Evolutionary conservation across 2,888 invertebrate species (phyloP).

Genomic region (Epirrhoe alternata): DNA sequence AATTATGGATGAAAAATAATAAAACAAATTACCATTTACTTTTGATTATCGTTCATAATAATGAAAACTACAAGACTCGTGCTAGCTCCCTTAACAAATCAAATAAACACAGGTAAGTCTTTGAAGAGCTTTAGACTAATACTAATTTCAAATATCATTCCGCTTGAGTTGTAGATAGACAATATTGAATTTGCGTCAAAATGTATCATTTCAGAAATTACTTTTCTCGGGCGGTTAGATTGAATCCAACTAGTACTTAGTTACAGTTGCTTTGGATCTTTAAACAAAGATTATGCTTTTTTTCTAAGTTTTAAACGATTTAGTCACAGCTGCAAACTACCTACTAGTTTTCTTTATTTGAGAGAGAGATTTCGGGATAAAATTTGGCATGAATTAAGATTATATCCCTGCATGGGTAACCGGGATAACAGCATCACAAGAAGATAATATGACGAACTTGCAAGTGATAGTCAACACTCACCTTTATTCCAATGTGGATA

Average conservation of each 20-base stretch:
- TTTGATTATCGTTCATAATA: background rate
- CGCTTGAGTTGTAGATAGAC: constrained; percentile 5
- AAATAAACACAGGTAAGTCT: constrained; percentile 19
- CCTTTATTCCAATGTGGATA: constrained; percentile 88
- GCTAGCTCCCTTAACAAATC: constrained; percentile 4
- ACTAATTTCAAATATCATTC: constrained; percentile 13
- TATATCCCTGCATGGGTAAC: too few species aligned
- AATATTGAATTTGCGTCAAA: constrained; percentile 4
- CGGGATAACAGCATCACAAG: too few species aligned
- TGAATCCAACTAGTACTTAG: background rate
- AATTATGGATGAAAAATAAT: too few species aligned
- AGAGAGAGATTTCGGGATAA: too few species aligned
- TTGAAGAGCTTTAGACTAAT: constrained; percentile 7
- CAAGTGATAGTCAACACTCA: constrained; percentile 55
- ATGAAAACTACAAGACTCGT: constrained; percentile 3
- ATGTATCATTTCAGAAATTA: background rate
- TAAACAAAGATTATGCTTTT: background rate
- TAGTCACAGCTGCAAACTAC: too few species aligned
- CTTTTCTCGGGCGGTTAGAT: background rate
- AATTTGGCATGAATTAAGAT: too few species aligned
- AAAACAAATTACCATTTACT: too few species aligned
- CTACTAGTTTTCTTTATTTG: too few species aligned
- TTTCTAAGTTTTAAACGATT: background rate
- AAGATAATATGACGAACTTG: too few species aligned
- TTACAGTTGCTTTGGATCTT: background rate